phyloP scores from a whole-genome alignment of 2,797 vertebrate species.

The Macrochelys suwanniensis region DNA sequence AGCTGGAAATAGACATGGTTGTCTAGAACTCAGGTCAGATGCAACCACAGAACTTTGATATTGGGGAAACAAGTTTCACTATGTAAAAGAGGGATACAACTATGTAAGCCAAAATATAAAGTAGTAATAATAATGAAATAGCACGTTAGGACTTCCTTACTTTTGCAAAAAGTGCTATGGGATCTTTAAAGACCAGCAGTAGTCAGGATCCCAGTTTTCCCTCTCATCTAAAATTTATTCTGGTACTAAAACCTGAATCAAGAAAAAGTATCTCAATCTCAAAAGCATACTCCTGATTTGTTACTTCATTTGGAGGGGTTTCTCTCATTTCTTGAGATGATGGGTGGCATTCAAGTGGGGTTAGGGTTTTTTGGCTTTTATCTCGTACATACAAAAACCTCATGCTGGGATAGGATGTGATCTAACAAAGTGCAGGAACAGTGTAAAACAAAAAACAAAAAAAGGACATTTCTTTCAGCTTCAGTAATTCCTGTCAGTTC shows the following conservation, averaged over 20 bases:
- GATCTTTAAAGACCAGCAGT: not conserved
- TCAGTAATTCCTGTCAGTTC: slow-evolving; percentile 70
- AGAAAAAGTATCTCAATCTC: slow-evolving; percentile 7
- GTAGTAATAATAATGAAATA: too few relatives aligned
- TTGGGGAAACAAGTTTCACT: not conserved
- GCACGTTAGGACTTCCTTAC: not conserved
- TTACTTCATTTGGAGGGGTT: slow-evolving; percentile 15
- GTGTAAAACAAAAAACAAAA: slow-evolving; percentile 53
- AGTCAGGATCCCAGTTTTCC: not conserved
- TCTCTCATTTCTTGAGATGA: slow-evolving; percentile 63
- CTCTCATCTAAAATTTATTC: not conserved
- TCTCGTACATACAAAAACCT: slow-evolving; percentile 52
- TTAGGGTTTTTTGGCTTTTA: slow-evolving; percentile 65
- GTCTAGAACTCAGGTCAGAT: not conserved
- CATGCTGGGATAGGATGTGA: slow-evolving; percentile 50
- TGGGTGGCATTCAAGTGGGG: slow-evolving; percentile 50
- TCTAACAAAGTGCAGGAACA: slow-evolving; percentile 55
- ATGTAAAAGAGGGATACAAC: not conserved
- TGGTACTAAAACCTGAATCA: not conserved
- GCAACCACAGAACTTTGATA: not conserved
- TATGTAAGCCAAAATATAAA: not conserved
- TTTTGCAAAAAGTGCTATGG: not conserved
- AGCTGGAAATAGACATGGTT: not conserved
- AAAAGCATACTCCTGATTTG: slow-evolving; percentile 23
- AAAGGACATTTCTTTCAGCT: slow-evolving; percentile 65